phyloP scores from a whole-genome alignment of 2,888 invertebrate genomes.

The Netelia fuscicornis region DNA sequence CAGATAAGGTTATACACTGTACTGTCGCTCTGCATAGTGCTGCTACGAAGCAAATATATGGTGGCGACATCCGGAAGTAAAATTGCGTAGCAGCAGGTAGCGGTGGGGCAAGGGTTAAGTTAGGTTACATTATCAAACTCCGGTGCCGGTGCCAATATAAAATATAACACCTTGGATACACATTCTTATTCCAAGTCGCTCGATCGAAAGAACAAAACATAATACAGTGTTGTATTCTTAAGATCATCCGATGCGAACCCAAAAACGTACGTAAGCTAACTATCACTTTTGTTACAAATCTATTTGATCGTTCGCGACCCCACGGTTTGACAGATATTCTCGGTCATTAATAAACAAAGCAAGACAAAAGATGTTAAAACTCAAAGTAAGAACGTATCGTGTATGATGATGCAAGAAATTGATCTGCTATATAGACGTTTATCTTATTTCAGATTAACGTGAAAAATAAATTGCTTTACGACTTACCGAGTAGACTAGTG shows the following conservation, averaged over 20 bases:
- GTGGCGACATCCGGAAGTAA: too few species aligned
- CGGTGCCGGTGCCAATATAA: constrained; percentile 8
- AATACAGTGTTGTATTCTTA: neutral
- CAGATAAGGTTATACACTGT: too few species aligned
- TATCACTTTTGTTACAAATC: constrained; percentile 13
- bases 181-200: neutral
- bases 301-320: constrained; percentile 2
- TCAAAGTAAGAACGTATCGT: constrained; percentile 52
- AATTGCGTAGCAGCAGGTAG: neutral
- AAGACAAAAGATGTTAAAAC: constrained; percentile 47
- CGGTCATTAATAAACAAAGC: constrained; percentile 25
- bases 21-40: too few species aligned
- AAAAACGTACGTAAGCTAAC: constrained; percentile 18
- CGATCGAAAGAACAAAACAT: constrained; percentile 3
- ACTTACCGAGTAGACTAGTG: constrained; percentile 25
- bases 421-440: neutral
- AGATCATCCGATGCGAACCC: neutral
- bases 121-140: constrained; percentile 45
- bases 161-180: constrained; percentile 12
- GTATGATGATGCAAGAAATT: neutral
- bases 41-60: too few species aligned
- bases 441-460: constrained; percentile 41
- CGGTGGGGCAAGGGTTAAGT: constrained; percentile 21
- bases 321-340: constrained; percentile 31
- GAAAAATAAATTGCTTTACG: constrained; percentile 5